A percentile compares a stretch with the other conserved stretches of the same genome.
Evolutionary conservation across 2,888 invertebrate genomes (phyloP).

Genomic region (Allophyes oxyacanthae): DNA sequence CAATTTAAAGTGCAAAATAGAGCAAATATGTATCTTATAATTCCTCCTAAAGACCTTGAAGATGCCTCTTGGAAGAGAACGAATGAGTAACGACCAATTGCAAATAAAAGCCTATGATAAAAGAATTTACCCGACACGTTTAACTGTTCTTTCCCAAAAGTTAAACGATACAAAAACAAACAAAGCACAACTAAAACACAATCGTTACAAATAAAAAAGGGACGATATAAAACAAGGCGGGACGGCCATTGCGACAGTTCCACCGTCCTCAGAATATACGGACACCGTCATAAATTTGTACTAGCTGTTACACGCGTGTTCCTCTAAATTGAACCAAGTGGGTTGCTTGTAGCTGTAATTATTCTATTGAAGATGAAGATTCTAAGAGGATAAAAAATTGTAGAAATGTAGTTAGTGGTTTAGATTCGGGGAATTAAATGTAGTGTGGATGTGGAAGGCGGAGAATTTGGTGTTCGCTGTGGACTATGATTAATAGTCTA

Average conservation of each 20-base stretch:
- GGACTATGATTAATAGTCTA: too few relatives aligned
- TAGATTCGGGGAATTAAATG: background rate
- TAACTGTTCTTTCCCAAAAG: too few relatives aligned
- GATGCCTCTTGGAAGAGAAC: too few relatives aligned
- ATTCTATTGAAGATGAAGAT: constrained; percentile 22
- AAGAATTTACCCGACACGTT: too few relatives aligned
- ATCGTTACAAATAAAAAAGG: constrained; percentile 44
- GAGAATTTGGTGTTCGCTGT: too few relatives aligned
- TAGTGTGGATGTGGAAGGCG: background rate
- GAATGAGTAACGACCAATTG: too few relatives aligned
- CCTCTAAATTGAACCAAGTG: constrained; percentile 45
- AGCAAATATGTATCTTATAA: too few relatives aligned
- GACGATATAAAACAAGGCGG: constrained; percentile 29
- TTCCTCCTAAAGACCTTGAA: too few relatives aligned
- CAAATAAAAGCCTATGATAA: too few relatives aligned
- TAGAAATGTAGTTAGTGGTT: background rate
- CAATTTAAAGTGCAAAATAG: too few relatives aligned
- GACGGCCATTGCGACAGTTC: constrained; percentile 15
- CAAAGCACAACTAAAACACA: constrained; percentile 39
- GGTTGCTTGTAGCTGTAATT: constrained; percentile 28
- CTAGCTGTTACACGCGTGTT: constrained; percentile 31
- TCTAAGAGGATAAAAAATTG: constrained; percentile 11
- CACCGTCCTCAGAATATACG: constrained; percentile 18
- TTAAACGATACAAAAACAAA: constrained; percentile 30
- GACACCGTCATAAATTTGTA: constrained; percentile 49